Base-by-base conservation (phyloP, 1,140 invertebrate genomes). In the Magallana gigas region DNA sequence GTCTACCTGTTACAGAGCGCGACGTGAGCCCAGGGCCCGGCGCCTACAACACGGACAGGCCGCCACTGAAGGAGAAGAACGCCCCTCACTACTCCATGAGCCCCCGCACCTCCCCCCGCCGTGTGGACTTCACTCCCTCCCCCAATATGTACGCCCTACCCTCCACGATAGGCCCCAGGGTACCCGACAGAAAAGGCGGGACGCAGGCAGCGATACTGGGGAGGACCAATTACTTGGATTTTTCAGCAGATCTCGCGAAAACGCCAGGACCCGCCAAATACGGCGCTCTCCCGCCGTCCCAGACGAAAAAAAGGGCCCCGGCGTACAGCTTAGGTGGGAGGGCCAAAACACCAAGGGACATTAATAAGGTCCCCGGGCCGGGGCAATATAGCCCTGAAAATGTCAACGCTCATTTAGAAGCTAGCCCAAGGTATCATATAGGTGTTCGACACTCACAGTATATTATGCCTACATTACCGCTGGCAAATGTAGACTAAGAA, bases 261-360 rank as follows among this genome's bases (percentile, higher is more conserved):
- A 90, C 91, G 2, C 92, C 92, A 0, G 92, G 92, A 48, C 92
- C 92, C 1, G 91, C 91, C 1, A 71, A 23, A 12, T 93, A 93
- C 81, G 82, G 62, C 8, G 57, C 88, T 11, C 23, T 85, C 6
- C 59, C 91, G 11, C 64, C 87, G 1, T 83, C 88, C 59, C 76
- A 83, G 16, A 88, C 86, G 0, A 87, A 36, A 23, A 76, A 56
- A n/a, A 84, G 85, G 57, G 85, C 90, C 11, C 90, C 91, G 1
- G 76, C 87, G 11, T 92, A 81, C 84, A 89, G 88, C 48, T 87
- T 93, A 36, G 84, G 84, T 29, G 84, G 83, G 1, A 85, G 89
- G 36, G 86, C 90, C 9, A 87, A 87, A 71, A 12, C 84, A 18
- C 87, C 90, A 1, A 84, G 85, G 64, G 81, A 89, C 62, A 92